Evolutionary conservation across 2,113 vertebrate species (phyloP), one percentile per base, ranked within the genome.

Genomic region (Ciconia boyciana): DNA sequence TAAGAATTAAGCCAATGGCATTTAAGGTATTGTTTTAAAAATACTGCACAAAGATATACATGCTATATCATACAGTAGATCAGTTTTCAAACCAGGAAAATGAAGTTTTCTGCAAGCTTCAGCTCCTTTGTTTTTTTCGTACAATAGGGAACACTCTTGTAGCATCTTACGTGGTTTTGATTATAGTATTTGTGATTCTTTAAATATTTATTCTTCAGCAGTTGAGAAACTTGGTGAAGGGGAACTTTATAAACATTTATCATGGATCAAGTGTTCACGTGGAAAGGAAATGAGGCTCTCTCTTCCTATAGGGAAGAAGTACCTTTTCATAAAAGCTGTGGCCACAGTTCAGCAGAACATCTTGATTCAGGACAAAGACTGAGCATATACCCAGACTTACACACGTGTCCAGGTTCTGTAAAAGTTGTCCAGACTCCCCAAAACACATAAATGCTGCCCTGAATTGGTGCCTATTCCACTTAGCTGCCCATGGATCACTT

Each of bases 11-110:
- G 74, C 66, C 90, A 46, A 39, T 92, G 96, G 95, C 69, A 97
- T 97, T 96, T 93, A 90, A 97, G 81, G 86, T 87, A 97, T 97
- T 97, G 93, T 95, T 97, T 94, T 93, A 84, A 97, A 97, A 97
- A 96, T 87, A 96, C 48, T 81, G 51, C 91, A 75, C 83, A 96
- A 93, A 93, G 91, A 96, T 96, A 94, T 90, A 84, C 77, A 80
- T 29, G 79, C 60, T 87, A n/a, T 83, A 91, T 78, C 1, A 0
- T 66, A 66, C 58, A 72, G 88, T 77, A 93, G 95, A 97, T 97
- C 92, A 76, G 57, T 82, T 97, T 97, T 97, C 94, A 94, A 93
- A 70, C 82, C 14, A 39, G 87, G 61, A 88, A 95, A 95, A 95
- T 49, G 51, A 89, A 64, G 80, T 87, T 95, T 97, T 94, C 90